Evolutionary conservation across 2,888 invertebrate genomes (phyloP), one percentile per base, ranked within the genome.

Genomic region (Nephrotoma flavescens): DNA sequence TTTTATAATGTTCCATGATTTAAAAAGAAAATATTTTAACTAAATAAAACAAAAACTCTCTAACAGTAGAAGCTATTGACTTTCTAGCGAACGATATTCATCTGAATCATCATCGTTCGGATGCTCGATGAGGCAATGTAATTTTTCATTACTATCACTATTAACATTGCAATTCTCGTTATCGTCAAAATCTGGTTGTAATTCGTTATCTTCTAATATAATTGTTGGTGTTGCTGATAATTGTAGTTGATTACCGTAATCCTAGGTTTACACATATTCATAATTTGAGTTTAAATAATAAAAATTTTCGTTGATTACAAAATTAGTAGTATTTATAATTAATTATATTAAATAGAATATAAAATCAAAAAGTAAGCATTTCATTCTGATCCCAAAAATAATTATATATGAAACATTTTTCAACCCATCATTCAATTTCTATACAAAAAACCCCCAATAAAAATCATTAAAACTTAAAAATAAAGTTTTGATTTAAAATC

Each of bases 11-110:
- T 71, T 71, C 71, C 71, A 71, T 71, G 71, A 71, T 71, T 71
- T 71, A 57, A 57, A 57, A 57, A n/a, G 12, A 57, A 57, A 57
- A 57, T 57, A 57, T 57, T 44, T 44, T 3, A 44, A 44, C 11
- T 44, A 44, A 44, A 44, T 44, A 71, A 71, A 71, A 71, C 31
- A 71, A 31, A 71, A 31, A 71, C 71, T 71, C 9, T 52, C 52
- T 71, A 71, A 71, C 31, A 31, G 11, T 1, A 71, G 71, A 19
- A 71, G 71, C 31, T 71, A 71, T 71, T 71, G 71, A 31, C 71
- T 71, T 71, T 92, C 92, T 87, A 92, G 89, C 86, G 92, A 92
- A 86, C 92, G 91, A 89, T 91, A 92, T 88, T 92, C 92, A 89
- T 92, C 92, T 4, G 92, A 92, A 89, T 92, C 92, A 87, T 89